Evolutionary conservation across 2,113 vertebrate genomes (phyloP).

Genomic region (Solea senegalensis): DNA sequence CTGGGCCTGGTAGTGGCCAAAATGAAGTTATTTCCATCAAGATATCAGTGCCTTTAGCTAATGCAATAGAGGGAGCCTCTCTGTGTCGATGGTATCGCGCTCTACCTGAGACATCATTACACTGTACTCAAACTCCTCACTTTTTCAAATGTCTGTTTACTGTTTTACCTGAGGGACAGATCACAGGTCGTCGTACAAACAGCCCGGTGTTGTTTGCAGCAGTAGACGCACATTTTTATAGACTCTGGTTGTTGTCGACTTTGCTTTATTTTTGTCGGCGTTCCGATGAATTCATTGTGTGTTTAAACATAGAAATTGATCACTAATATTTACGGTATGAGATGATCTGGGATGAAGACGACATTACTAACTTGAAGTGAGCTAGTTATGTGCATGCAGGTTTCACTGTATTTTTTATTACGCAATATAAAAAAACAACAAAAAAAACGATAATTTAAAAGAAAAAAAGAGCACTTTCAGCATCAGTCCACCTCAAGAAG

Average conservation of each 20-base stretch:
- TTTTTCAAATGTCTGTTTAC: constrained; percentile 60
- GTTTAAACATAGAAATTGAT: constrained; percentile 15
- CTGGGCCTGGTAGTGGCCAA: constrained; percentile 66
- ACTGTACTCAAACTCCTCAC: constrained; percentile 65
- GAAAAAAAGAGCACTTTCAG: constrained; percentile 43
- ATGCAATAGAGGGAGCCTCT: constrained; percentile 63
- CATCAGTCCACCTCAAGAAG: constrained; percentile 20
- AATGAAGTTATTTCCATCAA: constrained; percentile 79
- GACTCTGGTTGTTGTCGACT: not conserved
- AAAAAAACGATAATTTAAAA: not conserved
- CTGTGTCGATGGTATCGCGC: constrained; percentile 73
- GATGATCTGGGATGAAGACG: constrained; percentile 2
- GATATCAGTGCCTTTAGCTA: constrained; percentile 77
- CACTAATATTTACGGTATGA: not conserved
- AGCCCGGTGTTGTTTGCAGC: constrained; percentile 18
- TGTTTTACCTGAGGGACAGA: constrained; percentile 55
- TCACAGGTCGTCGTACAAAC: not conserved
- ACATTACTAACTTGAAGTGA: not conserved
- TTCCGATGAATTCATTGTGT: constrained; percentile 12
- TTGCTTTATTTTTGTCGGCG: not conserved
- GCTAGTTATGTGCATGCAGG: constrained; percentile 10
- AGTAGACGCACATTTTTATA: constrained; percentile 9
- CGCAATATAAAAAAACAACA: not conserved
- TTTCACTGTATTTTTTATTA: constrained; percentile 26
- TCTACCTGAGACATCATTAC: constrained; percentile 77